phyloP scores from a whole-genome alignment of 2,888 invertebrate genomes.

The Dryobotodes eremita region DNA sequence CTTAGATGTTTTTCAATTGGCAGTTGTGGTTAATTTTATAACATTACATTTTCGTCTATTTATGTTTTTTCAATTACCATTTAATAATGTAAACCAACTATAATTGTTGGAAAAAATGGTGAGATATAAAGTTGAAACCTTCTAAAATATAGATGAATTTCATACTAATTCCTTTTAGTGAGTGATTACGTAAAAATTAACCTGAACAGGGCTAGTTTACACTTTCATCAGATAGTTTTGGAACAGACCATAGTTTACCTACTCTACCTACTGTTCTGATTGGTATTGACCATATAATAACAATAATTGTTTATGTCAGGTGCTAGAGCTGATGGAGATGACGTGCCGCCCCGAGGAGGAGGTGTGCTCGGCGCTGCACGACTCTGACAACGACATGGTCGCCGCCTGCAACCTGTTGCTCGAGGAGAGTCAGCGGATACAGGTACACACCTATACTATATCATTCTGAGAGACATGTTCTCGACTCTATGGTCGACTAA shows the following conservation, averaged over 20 bases:
- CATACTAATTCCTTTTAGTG: too few relatives aligned
- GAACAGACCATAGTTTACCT: not conserved
- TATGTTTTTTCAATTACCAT: too few relatives aligned
- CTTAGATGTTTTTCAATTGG: too few relatives aligned
- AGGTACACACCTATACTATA: slow-evolving; percentile 80
- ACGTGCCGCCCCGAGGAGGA: slow-evolving; percentile 97
- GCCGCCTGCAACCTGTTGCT: slow-evolving; percentile 95
- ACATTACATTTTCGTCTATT: too few relatives aligned
- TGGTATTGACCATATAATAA: not conserved
- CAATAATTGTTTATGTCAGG: slow-evolving; percentile 83
- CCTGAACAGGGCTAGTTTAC: not conserved
- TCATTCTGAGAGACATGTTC: not conserved
- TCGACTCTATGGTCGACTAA: not conserved
- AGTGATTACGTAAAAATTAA: not conserved
- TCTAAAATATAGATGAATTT: too few relatives aligned
- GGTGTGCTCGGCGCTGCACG: slow-evolving; percentile 97
- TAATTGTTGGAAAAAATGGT: too few relatives aligned
- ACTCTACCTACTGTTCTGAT: not conserved
- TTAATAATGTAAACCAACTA: too few relatives aligned
- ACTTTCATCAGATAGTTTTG: too few relatives aligned
- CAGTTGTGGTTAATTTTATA: too few relatives aligned
- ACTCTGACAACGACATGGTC: slow-evolving; percentile 97
- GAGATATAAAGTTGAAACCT: too few relatives aligned
- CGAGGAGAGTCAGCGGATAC: slow-evolving; percentile 92
- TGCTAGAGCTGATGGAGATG: slow-evolving; percentile 96